Conservation (phyloP, 1,140 invertebrate genomes). For the Cotesia glomerata region DNA sequence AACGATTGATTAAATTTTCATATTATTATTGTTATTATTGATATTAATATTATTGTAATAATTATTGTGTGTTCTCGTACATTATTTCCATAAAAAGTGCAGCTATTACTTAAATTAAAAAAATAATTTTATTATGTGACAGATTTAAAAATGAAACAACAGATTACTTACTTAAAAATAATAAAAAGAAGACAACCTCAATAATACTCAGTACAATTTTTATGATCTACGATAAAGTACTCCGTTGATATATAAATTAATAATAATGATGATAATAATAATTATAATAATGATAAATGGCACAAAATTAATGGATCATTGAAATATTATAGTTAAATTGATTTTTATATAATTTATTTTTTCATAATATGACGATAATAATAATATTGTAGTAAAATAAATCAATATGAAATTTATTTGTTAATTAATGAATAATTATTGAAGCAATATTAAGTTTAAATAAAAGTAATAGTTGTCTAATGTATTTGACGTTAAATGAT, state of each 20-base stretch:
- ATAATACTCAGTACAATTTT: not conserved
- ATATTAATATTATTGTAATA: too few species aligned
- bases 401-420: conserved; percentile 1
- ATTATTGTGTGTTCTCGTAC: not conserved
- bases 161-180: conserved; percentile 2
- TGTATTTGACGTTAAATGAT: not conserved
- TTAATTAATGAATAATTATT: conserved; percentile 16
- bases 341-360: not conserved
- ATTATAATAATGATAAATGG: not conserved
- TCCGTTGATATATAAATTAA: not conserved
- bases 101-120: conserved; percentile 25
- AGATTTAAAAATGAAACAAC: conserved; percentile 1
- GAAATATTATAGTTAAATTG: not conserved
- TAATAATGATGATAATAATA: not conserved
- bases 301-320: not conserved
- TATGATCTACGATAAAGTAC: not conserved
- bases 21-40: too few species aligned
- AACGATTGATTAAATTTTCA: not conserved
- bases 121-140: not conserved
- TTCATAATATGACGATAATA: not conserved
- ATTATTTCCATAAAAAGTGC: conserved; percentile 8
- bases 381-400: conserved; percentile 7
- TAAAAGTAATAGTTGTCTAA: conserved; percentile 1
- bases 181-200: conserved; percentile 10
- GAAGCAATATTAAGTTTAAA: conserved; percentile 26